Evolutionary conservation across 2,797 vertebrate species (phyloP), one percentile per base, ranked within the genome.

Genomic region (Thalassophryne amazonica): DNA sequence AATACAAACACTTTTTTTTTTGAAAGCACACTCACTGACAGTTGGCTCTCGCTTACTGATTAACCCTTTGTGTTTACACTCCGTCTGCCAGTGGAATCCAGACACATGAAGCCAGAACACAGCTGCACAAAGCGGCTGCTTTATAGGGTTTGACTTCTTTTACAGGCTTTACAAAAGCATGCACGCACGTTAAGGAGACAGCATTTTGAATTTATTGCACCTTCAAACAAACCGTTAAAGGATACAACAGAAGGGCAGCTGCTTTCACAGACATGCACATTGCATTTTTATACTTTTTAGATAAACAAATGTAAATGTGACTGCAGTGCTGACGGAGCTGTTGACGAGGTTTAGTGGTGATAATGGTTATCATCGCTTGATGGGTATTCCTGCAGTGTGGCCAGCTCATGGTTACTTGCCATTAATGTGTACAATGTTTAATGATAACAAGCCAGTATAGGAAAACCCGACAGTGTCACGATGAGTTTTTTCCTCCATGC

Each of bases 41-140:
- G 37, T 39, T 60, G 5, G 8, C 31, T 56, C 17, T 5, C 22
- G 15, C 13, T 33, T 32, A 8, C 36, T 51, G 40, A 60, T 45
- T 7, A 27, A 40, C 49, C 1, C 23, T 65, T 57, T 37, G 36
- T 59, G 34, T 55, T 39, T n/a, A n/a, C n/a, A n/a, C 24, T 53
- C 22, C 37, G 29, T 50, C 28, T 39, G 29, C 12, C 19, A 52
- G 48, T 40, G 32, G 11, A 8, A 31, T 49, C 30, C 54, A 69
- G 36, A 55, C 51, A 52, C 12, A 31, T 72, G 67, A 29, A 40
- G 41, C 33, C 46, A 37, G 55, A 28, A 45, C 47, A 70, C 64
- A 69, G 78, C 73, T 76, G 75, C 65, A 67, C 66, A 55, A 74
- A 83, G 81, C 71, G 83, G 76, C 65, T 60, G 49, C 47, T 34